These are phyloP conservation scores for Dendrocincla fuliginosa DNA, from an alignment of 2,797 vertebrate species.

Conservation along the genomic window DNA sequence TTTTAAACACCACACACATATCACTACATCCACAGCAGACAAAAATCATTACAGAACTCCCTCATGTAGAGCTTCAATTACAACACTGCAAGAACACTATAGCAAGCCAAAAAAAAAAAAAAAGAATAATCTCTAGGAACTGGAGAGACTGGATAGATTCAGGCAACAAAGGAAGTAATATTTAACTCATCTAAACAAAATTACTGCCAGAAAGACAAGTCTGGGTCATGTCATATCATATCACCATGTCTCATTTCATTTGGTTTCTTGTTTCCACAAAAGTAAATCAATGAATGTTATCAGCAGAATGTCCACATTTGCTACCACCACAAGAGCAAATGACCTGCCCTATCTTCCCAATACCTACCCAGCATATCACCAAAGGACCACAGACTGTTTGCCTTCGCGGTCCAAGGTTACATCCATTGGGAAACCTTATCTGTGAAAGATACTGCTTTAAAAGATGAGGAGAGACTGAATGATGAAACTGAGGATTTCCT, in stretches of 20 bases:
- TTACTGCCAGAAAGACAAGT: slow-evolving; percentile 30
- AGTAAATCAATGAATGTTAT: slow-evolving; percentile 36
- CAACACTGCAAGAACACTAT: neutral
- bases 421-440: slow-evolving; percentile 44
- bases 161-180: slow-evolving; percentile 28
- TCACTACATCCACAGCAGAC: neutral
- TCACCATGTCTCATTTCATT: neutral
- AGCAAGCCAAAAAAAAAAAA: neutral
- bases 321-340: neutral
- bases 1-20: neutral
- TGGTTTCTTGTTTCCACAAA: neutral
- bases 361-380: neutral
- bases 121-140: neutral
- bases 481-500: neutral
- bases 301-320: slow-evolving; percentile 35
- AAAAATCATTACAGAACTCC: neutral
- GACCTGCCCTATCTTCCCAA: neutral
- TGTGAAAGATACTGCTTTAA: neutral
- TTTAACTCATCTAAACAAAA: slow-evolving; percentile 34
- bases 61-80: neutral
- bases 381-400: slow-evolving; percentile 11
- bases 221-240: slow-evolving; percentile 13
- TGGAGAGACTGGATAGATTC: neutral
- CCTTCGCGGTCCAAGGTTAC: slow-evolving; percentile 28
- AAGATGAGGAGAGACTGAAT: neutral